phyloP scores from a whole-genome alignment of 2,888 invertebrate genomes.

The Ormyrus thymus region DNA sequence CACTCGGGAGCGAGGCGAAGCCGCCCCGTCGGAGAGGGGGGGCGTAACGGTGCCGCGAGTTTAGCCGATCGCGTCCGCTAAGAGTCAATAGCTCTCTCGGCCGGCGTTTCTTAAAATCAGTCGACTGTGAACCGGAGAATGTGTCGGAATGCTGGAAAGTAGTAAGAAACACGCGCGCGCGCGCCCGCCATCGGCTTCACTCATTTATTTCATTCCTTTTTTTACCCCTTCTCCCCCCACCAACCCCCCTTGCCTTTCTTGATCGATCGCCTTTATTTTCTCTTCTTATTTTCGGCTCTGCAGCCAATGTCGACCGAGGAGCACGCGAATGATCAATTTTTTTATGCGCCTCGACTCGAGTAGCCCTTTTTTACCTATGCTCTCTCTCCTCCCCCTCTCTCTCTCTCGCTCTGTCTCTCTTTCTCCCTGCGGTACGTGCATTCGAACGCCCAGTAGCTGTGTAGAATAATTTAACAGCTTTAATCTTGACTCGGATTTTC shows the following conservation, averaged over 20 bases:
- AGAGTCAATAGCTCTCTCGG: neutral
- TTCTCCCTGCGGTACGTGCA: neutral
- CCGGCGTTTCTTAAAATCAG: slow-evolving; percentile 66
- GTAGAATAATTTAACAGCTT: no score
- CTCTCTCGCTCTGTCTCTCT: neutral
- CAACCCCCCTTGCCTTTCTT: no score
- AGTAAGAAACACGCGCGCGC: slow-evolving; percentile 41
- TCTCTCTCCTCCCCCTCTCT: neutral
- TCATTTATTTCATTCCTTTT: slow-evolving; percentile 55
- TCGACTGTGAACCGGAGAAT: slow-evolving; percentile 68
- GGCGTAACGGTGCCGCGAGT: slow-evolving; percentile 16
- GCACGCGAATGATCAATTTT: no score
- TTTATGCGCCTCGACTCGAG: no score
- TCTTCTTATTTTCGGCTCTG: no score
- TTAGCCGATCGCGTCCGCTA: no score
- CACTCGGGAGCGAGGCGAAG: neutral
- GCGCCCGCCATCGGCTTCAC: neutral
- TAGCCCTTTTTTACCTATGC: no score
- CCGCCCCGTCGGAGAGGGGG: neutral
- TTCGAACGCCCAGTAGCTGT: no score
- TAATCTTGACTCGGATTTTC: no score
- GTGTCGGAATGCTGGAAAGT: slow-evolving; percentile 64
- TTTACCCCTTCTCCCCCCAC: no score
- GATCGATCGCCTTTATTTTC: no score
- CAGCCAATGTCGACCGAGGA: no score